Percentiles rank a stretch among this genome's conserved stretches.
Conservation (phyloP, 2,888 invertebrate genomes). For the Synergus umbraculus region DNA sequence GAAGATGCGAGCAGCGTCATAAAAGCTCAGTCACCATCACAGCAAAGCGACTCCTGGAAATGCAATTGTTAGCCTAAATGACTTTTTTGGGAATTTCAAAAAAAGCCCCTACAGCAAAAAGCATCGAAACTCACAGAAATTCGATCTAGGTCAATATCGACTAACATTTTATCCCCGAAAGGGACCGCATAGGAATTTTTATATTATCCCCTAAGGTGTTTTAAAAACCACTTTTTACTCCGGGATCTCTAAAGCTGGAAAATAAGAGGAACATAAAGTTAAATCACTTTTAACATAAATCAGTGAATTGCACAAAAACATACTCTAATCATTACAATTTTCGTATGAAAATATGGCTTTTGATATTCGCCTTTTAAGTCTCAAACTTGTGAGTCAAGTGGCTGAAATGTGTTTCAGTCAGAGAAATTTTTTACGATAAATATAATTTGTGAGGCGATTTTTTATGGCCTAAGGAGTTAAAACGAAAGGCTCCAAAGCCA, state of each 20-base stretch:
- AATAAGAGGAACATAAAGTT: constrained; percentile 13
- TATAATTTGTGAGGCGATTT: constrained; percentile 43
- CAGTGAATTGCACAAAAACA: constrained; percentile 14
- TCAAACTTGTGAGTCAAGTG: constrained; percentile 38
- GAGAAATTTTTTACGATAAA: constrained; percentile 21
- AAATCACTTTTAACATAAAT: constrained; percentile 9
- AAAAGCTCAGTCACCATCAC: constrained; percentile 68
- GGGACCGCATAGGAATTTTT: constrained; percentile 40
- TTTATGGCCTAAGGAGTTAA: constrained; percentile 46
- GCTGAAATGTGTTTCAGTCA: constrained; percentile 30
- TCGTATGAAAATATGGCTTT: constrained; percentile 21
- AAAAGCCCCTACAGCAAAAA: neutral
- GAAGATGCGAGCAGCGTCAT: constrained; percentile 69
- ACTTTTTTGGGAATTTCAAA: constrained; percentile 23
- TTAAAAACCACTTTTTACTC: constrained; percentile 1
- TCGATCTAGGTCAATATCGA: neutral
- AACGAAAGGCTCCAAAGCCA: constrained; percentile 28
- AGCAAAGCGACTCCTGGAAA: constrained; percentile 71
- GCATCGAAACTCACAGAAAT: constrained; percentile 26
- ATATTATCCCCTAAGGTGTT: constrained; percentile 37
- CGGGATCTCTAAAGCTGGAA: neutral
- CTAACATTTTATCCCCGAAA: constrained; percentile 12
- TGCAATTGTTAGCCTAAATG: constrained; percentile 67
- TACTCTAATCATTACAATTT: constrained; percentile 9
- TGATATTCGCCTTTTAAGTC: constrained; percentile 35